Conservation (phyloP, 92 coral and sea anemone species). For the Phenganax subtilis region DNA sequence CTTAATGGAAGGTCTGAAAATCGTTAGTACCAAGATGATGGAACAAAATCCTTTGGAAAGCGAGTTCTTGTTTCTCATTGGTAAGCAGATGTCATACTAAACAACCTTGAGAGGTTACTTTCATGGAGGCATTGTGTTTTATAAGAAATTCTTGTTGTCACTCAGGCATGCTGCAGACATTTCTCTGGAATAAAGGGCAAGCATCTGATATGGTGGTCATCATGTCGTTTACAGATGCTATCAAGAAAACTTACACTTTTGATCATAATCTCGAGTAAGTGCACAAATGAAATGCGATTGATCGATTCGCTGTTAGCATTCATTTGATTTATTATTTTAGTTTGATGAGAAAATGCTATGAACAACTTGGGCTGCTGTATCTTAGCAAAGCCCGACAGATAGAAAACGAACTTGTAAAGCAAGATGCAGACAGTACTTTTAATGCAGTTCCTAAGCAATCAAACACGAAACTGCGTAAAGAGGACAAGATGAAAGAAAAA, state of each 20-base stretch:
- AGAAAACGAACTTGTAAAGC: constrained; percentile 14
- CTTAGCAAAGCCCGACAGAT: constrained; percentile 48
- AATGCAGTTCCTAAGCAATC: constrained; percentile 35
- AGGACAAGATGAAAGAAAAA: constrained; percentile 57
- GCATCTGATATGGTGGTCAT: constrained; percentile 43
- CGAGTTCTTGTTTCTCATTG: constrained; percentile 71
- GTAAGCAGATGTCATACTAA: constrained; percentile 36
- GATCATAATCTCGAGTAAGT: constrained; percentile 88
- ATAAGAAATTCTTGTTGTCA: neutral
- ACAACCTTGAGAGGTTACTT: no score
- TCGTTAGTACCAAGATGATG: constrained; percentile 55
- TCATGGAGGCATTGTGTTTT: neutral
- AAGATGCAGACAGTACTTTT: constrained; percentile 26
- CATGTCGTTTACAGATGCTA: constrained; percentile 59
- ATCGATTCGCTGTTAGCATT: neutral
- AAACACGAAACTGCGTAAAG: constrained; percentile 46
- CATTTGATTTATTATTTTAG: constrained; percentile 31
- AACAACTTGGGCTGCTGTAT: constrained; percentile 67
- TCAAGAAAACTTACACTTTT: constrained; percentile 57
- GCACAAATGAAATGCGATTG: no score
- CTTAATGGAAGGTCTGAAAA: constrained; percentile 59
- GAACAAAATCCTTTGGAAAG: constrained; percentile 69
- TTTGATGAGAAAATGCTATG: constrained; percentile 82
- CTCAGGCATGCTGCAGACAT: constrained; percentile 70
- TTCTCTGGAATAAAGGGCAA: constrained; percentile 54